These are phyloP conservation scores for Rhynchonycteris naso DNA, from an alignment of 2,797 vertebrate species.

Conservation along the genomic window DNA sequence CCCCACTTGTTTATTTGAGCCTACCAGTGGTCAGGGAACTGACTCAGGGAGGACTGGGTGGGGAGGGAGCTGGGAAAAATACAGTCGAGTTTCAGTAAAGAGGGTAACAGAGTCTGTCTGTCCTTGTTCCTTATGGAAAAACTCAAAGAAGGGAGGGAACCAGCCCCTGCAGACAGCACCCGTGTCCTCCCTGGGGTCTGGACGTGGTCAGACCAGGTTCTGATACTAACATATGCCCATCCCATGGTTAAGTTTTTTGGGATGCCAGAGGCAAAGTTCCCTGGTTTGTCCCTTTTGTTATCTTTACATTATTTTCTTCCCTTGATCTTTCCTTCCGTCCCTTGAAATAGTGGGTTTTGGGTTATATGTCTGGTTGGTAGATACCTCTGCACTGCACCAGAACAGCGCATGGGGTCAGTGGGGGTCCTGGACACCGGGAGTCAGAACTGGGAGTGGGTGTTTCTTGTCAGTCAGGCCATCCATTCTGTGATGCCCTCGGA, in stretches of 20 bases:
- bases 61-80: background rate
- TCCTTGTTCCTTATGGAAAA: conserved; percentile 20
- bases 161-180: background rate
- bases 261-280: conserved; percentile 1
- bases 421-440: conserved; percentile 53
- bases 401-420: background rate
- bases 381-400: background rate
- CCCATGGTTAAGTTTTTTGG: conserved; percentile 2
- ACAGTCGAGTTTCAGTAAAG: background rate
- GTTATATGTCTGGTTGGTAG: background rate
- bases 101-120: background rate
- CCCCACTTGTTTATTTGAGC: background rate
- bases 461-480: conserved; percentile 57
- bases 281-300: background rate
- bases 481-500: background rate
- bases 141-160: conserved; percentile 25
- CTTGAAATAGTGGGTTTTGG: background rate
- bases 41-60: background rate
- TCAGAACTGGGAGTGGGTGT: conserved; percentile 56
- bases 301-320: background rate
- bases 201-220: background rate
- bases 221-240: background rate
- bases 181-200: background rate
- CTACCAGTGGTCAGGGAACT: background rate
- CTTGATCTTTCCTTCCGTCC: background rate